phyloP scores from a whole-genome alignment of 2,113 vertebrate genomes.

The Stigmatopora argus region DNA sequence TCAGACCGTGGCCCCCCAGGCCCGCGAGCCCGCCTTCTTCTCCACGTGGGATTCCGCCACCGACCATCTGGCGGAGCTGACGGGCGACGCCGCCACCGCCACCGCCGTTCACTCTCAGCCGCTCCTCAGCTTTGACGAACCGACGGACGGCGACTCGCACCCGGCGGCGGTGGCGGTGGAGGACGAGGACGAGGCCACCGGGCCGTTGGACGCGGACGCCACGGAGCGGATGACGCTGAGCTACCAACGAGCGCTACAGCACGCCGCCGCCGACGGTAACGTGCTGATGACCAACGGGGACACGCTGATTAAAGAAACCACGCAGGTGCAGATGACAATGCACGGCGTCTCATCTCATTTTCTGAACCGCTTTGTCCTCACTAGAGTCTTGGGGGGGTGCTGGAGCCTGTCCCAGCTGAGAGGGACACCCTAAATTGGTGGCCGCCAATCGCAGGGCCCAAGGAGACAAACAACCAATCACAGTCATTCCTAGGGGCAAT shows the following conservation, averaged over 20 bases:
- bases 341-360: no score
- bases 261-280: conserved; percentile 67
- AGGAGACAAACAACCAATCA: no score
- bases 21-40: conserved; percentile 47
- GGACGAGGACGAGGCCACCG: conserved; percentile 59
- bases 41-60: conserved; percentile 50
- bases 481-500: no score
- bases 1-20: conserved; percentile 65
- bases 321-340: conserved; percentile 69
- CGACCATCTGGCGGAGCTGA: conserved; percentile 78
- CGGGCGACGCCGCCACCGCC: conserved; percentile 62
- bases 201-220: conserved; percentile 71
- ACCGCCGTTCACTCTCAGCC: conserved; percentile 54
- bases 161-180: conserved; percentile 64
- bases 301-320: conserved; percentile 84
- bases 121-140: conserved; percentile 87
- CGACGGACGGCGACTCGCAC: conserved; percentile 80
- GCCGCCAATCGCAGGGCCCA: no score
- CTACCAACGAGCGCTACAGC: conserved; percentile 82
- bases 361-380: no score
- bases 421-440: no score
- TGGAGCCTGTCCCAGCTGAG: no score
- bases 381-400: no score
- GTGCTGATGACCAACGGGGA: conserved; percentile 92
- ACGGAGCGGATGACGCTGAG: conserved; percentile 73